Evolutionary conservation across 2,113 vertebrate species (phyloP).

Genomic region (Oxyura jamaicensis): DNA sequence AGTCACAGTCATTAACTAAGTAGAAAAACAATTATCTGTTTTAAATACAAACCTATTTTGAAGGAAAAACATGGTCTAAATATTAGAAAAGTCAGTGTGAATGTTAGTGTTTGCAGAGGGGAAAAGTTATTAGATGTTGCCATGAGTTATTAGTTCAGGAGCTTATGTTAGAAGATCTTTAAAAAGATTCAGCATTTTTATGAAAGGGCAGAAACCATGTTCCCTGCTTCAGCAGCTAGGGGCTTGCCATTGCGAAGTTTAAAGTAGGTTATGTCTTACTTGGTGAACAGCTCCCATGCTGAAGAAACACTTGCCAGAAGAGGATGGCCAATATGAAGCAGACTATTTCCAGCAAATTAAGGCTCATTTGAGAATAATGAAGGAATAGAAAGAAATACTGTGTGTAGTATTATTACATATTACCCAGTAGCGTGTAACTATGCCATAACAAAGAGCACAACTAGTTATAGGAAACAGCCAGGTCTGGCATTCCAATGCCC

Average conservation of each 20-base stretch:
- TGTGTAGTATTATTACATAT: no score
- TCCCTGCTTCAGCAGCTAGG: background rate
- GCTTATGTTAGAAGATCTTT: background rate
- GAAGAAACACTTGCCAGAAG: background rate
- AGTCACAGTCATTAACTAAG: slow-evolving; percentile 36
- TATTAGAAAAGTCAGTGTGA: background rate
- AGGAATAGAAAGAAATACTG: background rate
- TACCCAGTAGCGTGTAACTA: background rate
- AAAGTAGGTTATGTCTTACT: background rate
- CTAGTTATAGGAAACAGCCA: background rate
- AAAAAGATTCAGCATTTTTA: background rate
- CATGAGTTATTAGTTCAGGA: slow-evolving; percentile 8
- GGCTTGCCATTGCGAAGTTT: background rate
- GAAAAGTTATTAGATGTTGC: background rate
- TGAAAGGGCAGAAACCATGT: background rate
- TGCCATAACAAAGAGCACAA: background rate
- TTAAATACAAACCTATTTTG: background rate
- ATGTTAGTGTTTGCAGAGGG: background rate
- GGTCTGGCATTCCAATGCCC: background rate
- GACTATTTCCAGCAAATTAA: background rate
- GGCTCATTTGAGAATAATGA: background rate
- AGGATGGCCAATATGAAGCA: background rate
- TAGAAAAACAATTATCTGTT: slow-evolving; percentile 12
- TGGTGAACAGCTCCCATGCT: background rate
- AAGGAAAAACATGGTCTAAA: background rate